These are phyloP conservation scores for Stigmatopora nigra DNA, from an alignment of 2,113 vertebrate genomes.

Conservation along the genomic window DNA sequence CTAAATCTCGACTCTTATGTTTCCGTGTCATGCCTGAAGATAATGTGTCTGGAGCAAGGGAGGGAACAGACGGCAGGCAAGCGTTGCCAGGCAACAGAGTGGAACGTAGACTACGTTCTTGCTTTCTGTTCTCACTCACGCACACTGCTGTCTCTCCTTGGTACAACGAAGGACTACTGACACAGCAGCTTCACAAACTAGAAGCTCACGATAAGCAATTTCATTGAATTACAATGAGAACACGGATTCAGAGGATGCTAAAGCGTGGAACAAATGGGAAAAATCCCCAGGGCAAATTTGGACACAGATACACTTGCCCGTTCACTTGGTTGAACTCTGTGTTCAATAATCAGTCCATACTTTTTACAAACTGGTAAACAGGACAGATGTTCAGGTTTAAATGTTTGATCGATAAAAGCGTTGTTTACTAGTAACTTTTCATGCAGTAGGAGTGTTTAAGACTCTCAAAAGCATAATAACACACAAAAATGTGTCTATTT, in stretches of 20 bases:
- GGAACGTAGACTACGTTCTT: slow-evolving; percentile 47
- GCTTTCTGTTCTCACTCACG: slow-evolving; percentile 43
- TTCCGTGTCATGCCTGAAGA: slow-evolving; percentile 40
- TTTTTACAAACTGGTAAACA: too few relatives aligned
- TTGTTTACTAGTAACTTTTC: too few relatives aligned
- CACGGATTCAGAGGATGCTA: neutral
- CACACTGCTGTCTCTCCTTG: slow-evolving; percentile 38
- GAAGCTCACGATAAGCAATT: neutral
- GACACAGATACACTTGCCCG: neutral
- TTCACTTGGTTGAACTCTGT: neutral
- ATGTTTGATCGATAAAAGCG: too few relatives aligned
- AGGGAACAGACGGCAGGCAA: slow-evolving; percentile 37
- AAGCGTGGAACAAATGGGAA: neutral
- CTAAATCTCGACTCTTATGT: slow-evolving; percentile 21
- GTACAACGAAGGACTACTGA: slow-evolving; percentile 7
- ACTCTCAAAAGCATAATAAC: too few relatives aligned
- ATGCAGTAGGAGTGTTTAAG: too few relatives aligned
- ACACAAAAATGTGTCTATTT: too few relatives aligned
- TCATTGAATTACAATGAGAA: neutral
- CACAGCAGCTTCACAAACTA: neutral
- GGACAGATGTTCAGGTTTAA: neutral
- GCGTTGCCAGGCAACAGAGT: slow-evolving; percentile 68
- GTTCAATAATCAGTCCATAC: too few relatives aligned
- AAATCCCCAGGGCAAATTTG: neutral
- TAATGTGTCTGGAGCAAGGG: slow-evolving; percentile 39